Base-by-base conservation (phyloP, 2,113 vertebrate genomes). In the Mugil cephalus region DNA sequence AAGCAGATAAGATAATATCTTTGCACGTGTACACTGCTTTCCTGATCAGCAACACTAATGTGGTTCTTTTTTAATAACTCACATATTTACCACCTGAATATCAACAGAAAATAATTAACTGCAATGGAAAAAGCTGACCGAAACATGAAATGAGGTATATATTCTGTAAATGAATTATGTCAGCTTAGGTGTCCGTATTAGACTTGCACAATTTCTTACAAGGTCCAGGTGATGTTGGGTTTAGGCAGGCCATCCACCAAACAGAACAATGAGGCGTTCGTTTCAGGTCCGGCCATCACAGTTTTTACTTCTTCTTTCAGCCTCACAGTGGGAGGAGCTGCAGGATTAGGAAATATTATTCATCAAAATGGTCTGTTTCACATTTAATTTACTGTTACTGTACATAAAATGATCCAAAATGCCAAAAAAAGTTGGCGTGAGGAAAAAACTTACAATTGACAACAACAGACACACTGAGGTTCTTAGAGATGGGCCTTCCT, bases 211-310 rank as follows among this genome's bases (percentile, higher is more conserved):
- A n/a, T 12, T 38, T 69, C 92, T 89, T 86, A 95, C 93, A 77
- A 64, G 60, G 19, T 79, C 94, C 94, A 95, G 65, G 40, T 83
- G 76, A 95, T 94, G 36, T 65, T 86, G 56, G 94, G 93, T 53
- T 77, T 66, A 0, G 94, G 94, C 0, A 15, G 4, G 36, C 94
- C 94, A 0, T 77, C 78, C 14, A 92, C 93, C 75, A 91, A 82
- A 82, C 94, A 94, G 46, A 63, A 3, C 30, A 95, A 68, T 30
- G 93, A 82, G 15, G 88, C 83, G 0, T 91, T 93, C 42, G 50
- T 85, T 13, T 91, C 62, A 43, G 91, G 81, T 65, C 92, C 93
- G 0, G 91, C 92, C 12, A 87, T 19, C 36, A 93, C 91, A 74
- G 77, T 88, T 35, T 84, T 83, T 45, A 47, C 50, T 13, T 66